Conservation (phyloP, 2,888 invertebrate genomes). For the Pammene fasciana region DNA sequence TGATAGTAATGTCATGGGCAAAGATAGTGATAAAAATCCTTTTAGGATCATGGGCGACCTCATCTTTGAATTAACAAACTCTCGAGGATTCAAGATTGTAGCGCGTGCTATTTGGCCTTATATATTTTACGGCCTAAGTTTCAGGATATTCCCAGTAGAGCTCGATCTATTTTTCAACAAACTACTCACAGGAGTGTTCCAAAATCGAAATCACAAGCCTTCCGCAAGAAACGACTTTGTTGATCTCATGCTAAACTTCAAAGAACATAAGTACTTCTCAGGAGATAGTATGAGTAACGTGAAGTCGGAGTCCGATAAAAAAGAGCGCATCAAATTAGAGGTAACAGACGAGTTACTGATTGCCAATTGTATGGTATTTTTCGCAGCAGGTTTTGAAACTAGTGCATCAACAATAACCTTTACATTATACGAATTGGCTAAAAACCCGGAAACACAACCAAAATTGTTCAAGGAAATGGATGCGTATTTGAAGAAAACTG, state of each 20-base stretch:
- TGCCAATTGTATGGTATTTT: constrained; percentile 80
- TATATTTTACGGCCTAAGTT: constrained; percentile 32
- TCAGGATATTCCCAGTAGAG: not conserved
- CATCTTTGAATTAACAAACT: constrained; percentile 25
- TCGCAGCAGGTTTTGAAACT: constrained; percentile 81
- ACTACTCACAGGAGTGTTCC: constrained; percentile 21
- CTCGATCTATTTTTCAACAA: constrained; percentile 30
- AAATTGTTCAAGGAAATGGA: constrained; percentile 69
- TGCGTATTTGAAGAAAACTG: constrained; percentile 57
- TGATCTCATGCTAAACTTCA: constrained; percentile 43
- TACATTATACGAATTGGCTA: constrained; percentile 75
- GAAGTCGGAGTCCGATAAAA: constrained; percentile 41
- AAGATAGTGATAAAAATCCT: constrained; percentile 29
- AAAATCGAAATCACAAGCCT: constrained; percentile 37
- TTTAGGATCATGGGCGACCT: constrained; percentile 32
- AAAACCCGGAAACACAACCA: constrained; percentile 69
- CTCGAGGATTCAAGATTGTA: constrained; percentile 12
- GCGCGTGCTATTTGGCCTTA: constrained; percentile 39
- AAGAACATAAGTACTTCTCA: constrained; percentile 40
- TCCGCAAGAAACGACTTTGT: constrained; percentile 46
- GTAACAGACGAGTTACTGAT: constrained; percentile 73
- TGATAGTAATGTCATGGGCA: constrained; percentile 36
- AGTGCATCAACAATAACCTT: constrained; percentile 75
- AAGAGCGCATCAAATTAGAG: constrained; percentile 50
- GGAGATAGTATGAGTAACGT: constrained; percentile 44